Evolutionary conservation across 2,888 invertebrate genomes (phyloP).

Genomic region (Autographa gamma): DNA sequence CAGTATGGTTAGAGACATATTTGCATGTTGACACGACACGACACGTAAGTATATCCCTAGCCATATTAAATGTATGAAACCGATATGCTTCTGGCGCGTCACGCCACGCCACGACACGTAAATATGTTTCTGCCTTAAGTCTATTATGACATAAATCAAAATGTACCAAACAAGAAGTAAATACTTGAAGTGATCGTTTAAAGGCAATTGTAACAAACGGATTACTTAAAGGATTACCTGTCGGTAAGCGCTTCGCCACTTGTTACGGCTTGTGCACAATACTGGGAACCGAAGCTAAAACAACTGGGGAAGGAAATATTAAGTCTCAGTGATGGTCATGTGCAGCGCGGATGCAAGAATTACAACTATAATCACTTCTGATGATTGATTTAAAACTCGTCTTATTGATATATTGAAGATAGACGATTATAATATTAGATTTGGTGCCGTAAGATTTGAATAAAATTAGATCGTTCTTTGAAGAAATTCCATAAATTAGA

Average conservation of each 20-base stretch:
- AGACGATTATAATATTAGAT: no score
- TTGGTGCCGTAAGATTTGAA: no score
- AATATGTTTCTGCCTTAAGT: conserved; percentile 20
- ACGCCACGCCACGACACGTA: no score
- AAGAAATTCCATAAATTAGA: no score
- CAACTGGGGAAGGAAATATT: conserved; percentile 1
- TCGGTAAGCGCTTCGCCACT: background rate
- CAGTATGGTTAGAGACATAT: no score
- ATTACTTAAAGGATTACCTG: conserved; percentile 40
- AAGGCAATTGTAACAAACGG: conserved; percentile 34
- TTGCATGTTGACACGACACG: no score
- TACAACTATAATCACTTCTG: background rate
- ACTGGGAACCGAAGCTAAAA: background rate
- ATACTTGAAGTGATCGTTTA: conserved; percentile 29
- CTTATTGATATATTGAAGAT: no score
- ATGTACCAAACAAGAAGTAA: conserved; percentile 17
- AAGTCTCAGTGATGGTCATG: background rate
- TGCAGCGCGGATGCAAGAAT: background rate
- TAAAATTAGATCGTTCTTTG: no score
- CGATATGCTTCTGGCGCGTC: no score
- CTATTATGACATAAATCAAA: background rate
- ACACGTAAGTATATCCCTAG: no score
- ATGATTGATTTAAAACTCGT: no score
- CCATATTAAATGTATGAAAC: no score
- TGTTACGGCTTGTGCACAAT: background rate